Percentiles rank a stretch among this genome's conserved stretches.
Evolutionary conservation across 2,797 vertebrate genomes (phyloP).

Genomic region (Steatocranus sp.): DNA sequence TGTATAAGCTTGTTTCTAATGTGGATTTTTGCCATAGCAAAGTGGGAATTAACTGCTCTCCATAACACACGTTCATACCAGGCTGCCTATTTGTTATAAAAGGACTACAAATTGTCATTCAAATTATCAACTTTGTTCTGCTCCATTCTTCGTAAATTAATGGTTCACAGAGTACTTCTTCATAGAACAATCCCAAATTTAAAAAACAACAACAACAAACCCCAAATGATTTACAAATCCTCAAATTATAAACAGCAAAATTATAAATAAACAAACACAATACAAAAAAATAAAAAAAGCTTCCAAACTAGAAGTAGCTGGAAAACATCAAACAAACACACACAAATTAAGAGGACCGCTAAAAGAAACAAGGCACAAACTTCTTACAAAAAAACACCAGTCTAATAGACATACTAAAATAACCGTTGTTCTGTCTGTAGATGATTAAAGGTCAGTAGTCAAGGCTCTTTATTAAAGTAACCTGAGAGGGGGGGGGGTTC

Average conservation of each 20-base stretch:
- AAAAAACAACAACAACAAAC: not conserved
- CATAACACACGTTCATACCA: not conserved
- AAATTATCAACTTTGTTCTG: not conserved
- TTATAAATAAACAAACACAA: not conserved
- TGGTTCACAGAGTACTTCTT: not conserved
- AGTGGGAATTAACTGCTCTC: not conserved
- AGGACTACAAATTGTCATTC: not conserved
- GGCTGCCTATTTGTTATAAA: not conserved
- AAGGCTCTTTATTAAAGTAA: conserved; percentile 59
- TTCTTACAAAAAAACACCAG: conserved; percentile 26
- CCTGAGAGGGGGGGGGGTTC: conserved; percentile 58
- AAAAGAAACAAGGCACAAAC: conserved; percentile 63
- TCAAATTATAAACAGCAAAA: not conserved
- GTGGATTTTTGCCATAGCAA: not conserved
- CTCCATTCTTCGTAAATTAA: conserved; percentile 12
- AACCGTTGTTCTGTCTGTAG: conserved; percentile 7
- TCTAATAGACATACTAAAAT: conserved; percentile 19
- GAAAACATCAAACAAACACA: not conserved
- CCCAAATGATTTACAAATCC: conserved; percentile 8
- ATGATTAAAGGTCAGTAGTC: conserved; percentile 54
- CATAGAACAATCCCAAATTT: not conserved
- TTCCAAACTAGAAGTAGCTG: not conserved
- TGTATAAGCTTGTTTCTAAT: not conserved
- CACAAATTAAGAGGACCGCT: conserved; percentile 14
- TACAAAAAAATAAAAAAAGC: not conserved